These are phyloP conservation scores for Cecropterus lyciades DNA, from an alignment of 1,140 invertebrate species.

Conservation along the genomic window DNA sequence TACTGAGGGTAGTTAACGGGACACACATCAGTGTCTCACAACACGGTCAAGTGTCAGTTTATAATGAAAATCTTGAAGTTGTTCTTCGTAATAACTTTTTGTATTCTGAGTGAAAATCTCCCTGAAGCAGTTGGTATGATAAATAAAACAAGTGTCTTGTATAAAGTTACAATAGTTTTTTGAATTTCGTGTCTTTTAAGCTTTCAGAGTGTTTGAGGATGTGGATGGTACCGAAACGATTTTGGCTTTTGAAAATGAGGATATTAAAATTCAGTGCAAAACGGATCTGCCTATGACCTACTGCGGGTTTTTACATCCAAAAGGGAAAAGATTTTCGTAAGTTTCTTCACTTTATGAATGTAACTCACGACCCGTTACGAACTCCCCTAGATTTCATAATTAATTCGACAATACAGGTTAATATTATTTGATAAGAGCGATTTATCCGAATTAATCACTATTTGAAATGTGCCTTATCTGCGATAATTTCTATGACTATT, in stretches of 20 bases:
- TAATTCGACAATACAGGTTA: no score
- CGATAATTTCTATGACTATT: no score
- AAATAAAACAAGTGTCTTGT: background rate
- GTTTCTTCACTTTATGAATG: no score
- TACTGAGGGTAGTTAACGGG: constrained; percentile 44
- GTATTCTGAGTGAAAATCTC: constrained; percentile 16
- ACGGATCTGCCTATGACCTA: constrained; percentile 67
- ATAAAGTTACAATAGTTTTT: background rate
- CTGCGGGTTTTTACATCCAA: constrained; percentile 71
- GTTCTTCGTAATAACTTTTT: constrained; percentile 16
- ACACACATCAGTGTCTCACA: background rate
- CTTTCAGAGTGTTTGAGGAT: constrained; percentile 60
- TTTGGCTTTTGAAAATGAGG: constrained; percentile 65
- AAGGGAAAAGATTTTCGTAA: constrained; percentile 72
- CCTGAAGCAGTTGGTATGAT: background rate
- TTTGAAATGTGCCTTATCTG: no score
- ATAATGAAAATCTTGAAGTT: constrained; percentile 11
- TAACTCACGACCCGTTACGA: no score
- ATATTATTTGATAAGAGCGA: no score
- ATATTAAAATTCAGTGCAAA: constrained; percentile 64
- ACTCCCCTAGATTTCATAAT: background rate
- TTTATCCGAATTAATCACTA: no score
- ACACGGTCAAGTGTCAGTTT: constrained; percentile 1
- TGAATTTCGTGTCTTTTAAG: constrained; percentile 43
- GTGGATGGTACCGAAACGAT: constrained; percentile 61